phyloP scores from a whole-genome alignment of 1,140 invertebrate genomes.

The Lordiphosa clarofinis region DNA sequence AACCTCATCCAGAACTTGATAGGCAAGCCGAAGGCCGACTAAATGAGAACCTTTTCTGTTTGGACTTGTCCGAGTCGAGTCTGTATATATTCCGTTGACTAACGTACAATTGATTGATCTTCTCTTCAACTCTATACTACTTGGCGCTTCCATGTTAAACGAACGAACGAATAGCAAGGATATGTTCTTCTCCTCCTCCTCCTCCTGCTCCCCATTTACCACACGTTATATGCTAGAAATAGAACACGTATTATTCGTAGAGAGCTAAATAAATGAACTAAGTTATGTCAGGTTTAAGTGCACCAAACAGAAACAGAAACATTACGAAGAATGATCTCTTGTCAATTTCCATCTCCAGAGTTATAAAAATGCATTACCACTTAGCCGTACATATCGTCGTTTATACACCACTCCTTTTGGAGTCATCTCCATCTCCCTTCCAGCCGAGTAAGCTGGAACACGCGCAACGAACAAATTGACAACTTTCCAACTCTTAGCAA shows the following conservation, averaged over 20 bases:
- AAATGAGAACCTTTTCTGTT: slow-evolving; percentile 11
- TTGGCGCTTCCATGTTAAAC: slow-evolving; percentile 58
- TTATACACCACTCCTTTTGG: slow-evolving; percentile 21
- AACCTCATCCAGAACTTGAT: slow-evolving; percentile 54
- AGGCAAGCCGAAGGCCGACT: slow-evolving; percentile 50
- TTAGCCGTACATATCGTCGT: slow-evolving; percentile 67
- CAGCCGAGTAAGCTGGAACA: slow-evolving; percentile 28
- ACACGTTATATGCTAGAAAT: too few relatives aligned
- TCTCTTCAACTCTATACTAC: slow-evolving; percentile 46
- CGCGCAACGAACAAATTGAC: slow-evolving; percentile 41
- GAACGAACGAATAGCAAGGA: too few relatives aligned
- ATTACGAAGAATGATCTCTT: slow-evolving; percentile 49
- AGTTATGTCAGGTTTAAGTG: slow-evolving; percentile 46
- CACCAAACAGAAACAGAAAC: slow-evolving; percentile 19
- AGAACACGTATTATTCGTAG: too few relatives aligned
- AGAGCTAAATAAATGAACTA: slow-evolving; percentile 26
- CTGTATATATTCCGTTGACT: slow-evolving; percentile 24
- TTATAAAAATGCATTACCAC: slow-evolving; percentile 42
- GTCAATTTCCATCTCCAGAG: slow-evolving; percentile 48
- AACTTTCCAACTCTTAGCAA: slow-evolving; percentile 15
- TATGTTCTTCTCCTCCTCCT: too few relatives aligned
- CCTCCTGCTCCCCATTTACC: too few relatives aligned
- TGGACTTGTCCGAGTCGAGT: slow-evolving; percentile 2
- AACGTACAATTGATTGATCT: slow-evolving; percentile 61
- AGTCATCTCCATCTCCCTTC: background rate